Base-by-base conservation (phyloP, 1,140 invertebrate genomes). In the Acromyrmex charruanus region DNA sequence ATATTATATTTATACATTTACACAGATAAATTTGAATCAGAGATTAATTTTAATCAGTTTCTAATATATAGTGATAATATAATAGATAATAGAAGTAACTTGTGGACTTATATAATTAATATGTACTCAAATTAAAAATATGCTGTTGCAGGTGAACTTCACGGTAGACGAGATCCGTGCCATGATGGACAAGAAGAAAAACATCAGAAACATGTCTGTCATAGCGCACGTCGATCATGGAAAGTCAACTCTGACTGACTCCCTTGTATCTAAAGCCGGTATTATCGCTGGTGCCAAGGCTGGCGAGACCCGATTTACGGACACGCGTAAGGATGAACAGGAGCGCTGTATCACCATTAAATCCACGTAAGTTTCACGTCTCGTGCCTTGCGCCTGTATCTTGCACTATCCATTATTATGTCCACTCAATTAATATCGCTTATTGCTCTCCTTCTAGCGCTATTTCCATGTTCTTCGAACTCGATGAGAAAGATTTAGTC, bases 211-310 rank as follows among this genome's bases (percentile, higher is more conserved):
- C 96, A 99, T 99, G 99, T 99, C 99, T 95, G 99, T 99, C 95
- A 99, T 99, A 96, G 99, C 99, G 92, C 99, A 99, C 96, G 99
- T 99, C 87, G 99, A 99, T 97, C 99, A 99, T 95, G 99, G 99
- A 94, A 99, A 99, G 96, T 99, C 99, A 91, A 99, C 99, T 71
- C 95, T 99, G 95, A 99, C 99, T 65, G 99, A 99, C 96, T 99
- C 99, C 74, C 97, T 99, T 92, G 99, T 99, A 66, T 99, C 99
- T 79, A 99, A 99, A 96, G 99, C 99, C 94, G 99, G 99, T 96
- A 99, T 99, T 95, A 99, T 99, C 96, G 99, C 99, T 91, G 98
- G 98, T 91, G 98, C 99, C 55, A 99, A 99, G 94, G 99, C 99
- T 93, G 99, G 99, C 92, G 99, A 99, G 96, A 99, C 99, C 7